These are phyloP conservation scores for Pyxicephalus adspersus DNA, from an alignment of 2,113 vertebrate genomes.

Conservation along the genomic window DNA sequence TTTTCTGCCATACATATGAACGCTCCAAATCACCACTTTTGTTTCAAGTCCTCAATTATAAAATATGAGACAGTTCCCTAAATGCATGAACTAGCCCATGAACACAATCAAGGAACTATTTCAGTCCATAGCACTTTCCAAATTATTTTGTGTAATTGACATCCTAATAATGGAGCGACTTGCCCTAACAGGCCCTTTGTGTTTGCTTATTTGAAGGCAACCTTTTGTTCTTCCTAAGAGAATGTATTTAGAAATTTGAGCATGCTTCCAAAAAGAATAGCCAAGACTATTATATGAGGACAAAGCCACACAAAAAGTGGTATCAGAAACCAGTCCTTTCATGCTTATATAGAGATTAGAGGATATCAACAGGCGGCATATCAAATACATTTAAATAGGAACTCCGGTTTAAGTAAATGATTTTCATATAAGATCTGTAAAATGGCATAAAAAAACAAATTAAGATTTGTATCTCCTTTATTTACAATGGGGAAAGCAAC, in stretches of 20 bases:
- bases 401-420: too few species aligned
- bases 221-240: constrained; percentile 41
- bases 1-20: too few species aligned
- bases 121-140: constrained; percentile 20
- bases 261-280: constrained; percentile 40
- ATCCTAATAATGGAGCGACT: constrained; percentile 29
- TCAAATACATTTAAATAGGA: neutral
- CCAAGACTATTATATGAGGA: neutral
- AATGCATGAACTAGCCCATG: constrained; percentile 20
- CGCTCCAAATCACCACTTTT: too few species aligned
- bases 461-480: too few species aligned
- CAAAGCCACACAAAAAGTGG: constrained; percentile 22
- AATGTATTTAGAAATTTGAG: constrained; percentile 47
- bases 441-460: too few species aligned
- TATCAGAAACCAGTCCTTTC: constrained; percentile 28
- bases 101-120: constrained; percentile 19
- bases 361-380: constrained; percentile 12
- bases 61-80: neutral
- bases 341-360: constrained; percentile 31
- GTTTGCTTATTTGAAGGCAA: constrained; percentile 41
- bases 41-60: too few species aligned
- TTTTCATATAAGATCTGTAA: too few species aligned
- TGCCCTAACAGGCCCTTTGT: constrained; percentile 44
- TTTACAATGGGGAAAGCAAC: too few species aligned
- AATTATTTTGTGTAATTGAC: constrained; percentile 34